Evolutionary conservation across 2,888 invertebrate species (phyloP), one percentile per base, ranked within the genome.

Genomic region (Helleia helle): DNA sequence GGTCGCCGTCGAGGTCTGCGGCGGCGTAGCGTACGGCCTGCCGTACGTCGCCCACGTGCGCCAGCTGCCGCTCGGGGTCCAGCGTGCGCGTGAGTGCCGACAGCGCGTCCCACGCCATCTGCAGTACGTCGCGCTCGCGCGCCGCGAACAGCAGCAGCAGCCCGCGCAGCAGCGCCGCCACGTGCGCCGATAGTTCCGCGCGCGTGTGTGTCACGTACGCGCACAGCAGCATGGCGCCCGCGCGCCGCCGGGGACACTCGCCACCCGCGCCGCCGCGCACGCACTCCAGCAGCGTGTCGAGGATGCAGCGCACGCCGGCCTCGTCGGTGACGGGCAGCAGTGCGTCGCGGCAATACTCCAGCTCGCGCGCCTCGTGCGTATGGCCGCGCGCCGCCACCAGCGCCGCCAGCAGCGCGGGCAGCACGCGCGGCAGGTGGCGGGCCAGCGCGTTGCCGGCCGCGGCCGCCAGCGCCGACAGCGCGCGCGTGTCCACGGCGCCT

Each of bases 401-500:
- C 42, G 95, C 92, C 14, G 87, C 86, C 44, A 97, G 87, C 49
- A 99, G 85, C 14, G 99, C 97, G 17, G 96, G 96, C 54, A 99
- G 86, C 65, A 99, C 96, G 76, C 94, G 94, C 52, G 92, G 90
- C 48, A 99, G 87, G 71, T 96, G 97, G 62, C 93, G 91, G 6
- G 94, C 95, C 40, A 98, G 87, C 12, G 97, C 92, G 67, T 96
- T 95, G 30, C 97, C 97, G 31, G 98, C 97, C 3, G 97, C 97
- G 15, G 97, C 93, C 1, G 97, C 95, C 51, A 99, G 86, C 60
- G 97, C 95, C 0, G 97, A 94, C 41, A 99, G 84, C 0, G 97
- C 98, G 77, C 95, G 93, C 8, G 97, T 94, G 80, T 98, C 53
- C 44, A 95, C 93, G 12, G 96, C 25, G 54, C 65, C 43, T 8